A percentile compares a stretch with the other conserved stretches of the same genome.
Conservation (phyloP, 2,888 invertebrate species). For the Apotomis turbidana region DNA sequence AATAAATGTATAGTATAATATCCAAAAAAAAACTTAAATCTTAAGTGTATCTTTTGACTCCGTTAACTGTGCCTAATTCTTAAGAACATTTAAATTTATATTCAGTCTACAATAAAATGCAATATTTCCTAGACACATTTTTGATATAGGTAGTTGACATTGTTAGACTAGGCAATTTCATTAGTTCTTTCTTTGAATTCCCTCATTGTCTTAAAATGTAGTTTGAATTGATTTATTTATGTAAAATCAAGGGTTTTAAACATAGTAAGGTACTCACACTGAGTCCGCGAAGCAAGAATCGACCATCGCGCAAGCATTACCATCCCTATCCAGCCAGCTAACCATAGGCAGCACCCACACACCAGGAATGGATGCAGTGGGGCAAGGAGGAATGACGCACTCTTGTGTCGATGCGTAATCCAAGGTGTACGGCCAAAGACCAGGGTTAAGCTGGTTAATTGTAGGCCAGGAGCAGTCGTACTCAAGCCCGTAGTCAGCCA, state of each 20-base stretch:
- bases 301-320: conserved; percentile 82
- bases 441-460: conserved; percentile 62
- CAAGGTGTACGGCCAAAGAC: conserved; percentile 88
- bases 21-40: too few species aligned
- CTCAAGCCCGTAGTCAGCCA: conserved; percentile 72
- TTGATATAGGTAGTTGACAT: too few species aligned
- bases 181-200: too few species aligned
- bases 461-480: conserved; percentile 87
- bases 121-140: too few species aligned
- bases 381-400: conserved; percentile 83
- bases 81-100: too few species aligned
- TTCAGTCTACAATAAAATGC: too few species aligned
- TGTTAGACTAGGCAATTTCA: too few species aligned
- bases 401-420: conserved; percentile 84
- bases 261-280: conserved; percentile 63
- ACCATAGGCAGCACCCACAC: conserved; percentile 88
- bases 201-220: too few species aligned
- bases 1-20: too few species aligned
- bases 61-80: too few species aligned
- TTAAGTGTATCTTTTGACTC: too few species aligned
- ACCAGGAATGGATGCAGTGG: conserved; percentile 82
- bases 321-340: conserved; percentile 75
- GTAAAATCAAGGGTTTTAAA: neutral
- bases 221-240: too few species aligned
- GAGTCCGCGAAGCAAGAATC: conserved; percentile 73